phyloP scores from a whole-genome alignment of 2,797 vertebrate species.

The Pantherophis vulpinus region DNA sequence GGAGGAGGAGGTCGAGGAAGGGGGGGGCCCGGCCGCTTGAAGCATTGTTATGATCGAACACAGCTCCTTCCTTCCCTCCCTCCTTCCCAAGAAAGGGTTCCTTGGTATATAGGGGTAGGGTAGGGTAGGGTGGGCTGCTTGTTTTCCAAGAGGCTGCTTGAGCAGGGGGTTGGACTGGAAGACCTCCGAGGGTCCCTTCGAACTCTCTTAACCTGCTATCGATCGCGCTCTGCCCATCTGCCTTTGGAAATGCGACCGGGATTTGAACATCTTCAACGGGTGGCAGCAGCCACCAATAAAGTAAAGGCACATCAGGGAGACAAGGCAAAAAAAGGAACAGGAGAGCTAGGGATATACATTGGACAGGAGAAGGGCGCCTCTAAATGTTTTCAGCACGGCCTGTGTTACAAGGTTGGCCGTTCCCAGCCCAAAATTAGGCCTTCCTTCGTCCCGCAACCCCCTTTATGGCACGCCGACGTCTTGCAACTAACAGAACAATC shows the following conservation, averaged over 20 bases:
- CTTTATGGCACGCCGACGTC: background rate
- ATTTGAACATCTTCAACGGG: background rate
- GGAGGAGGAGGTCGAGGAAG: constrained; percentile 63
- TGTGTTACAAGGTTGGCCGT: background rate
- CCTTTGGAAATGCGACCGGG: constrained; percentile 6
- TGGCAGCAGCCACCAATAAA: constrained; percentile 9
- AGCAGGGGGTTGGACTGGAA: background rate
- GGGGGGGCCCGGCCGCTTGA: constrained; percentile 31
- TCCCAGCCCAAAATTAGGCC: constrained; percentile 30
- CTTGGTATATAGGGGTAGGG: background rate
- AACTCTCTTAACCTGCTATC: background rate
- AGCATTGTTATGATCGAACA: constrained; percentile 50
- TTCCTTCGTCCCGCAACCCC: background rate
- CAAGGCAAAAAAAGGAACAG: constrained; percentile 4
- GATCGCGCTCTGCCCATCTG: background rate
- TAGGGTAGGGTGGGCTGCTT: background rate
- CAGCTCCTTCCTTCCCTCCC: background rate
- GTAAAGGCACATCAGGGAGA: constrained; percentile 60
- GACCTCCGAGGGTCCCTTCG: background rate
- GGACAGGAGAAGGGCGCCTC: constrained; percentile 14
- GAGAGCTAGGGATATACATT: constrained; percentile 11
- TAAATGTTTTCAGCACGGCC: background rate
- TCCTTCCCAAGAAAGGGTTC: constrained; percentile 10
- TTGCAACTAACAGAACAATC: background rate
- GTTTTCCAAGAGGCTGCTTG: rapidly evolving